Percentiles rank a stretch among this genome's conserved stretches.
phyloP scores from a whole-genome alignment of 1,140 invertebrate genomes.

The Caenorhabditis inopinata region DNA sequence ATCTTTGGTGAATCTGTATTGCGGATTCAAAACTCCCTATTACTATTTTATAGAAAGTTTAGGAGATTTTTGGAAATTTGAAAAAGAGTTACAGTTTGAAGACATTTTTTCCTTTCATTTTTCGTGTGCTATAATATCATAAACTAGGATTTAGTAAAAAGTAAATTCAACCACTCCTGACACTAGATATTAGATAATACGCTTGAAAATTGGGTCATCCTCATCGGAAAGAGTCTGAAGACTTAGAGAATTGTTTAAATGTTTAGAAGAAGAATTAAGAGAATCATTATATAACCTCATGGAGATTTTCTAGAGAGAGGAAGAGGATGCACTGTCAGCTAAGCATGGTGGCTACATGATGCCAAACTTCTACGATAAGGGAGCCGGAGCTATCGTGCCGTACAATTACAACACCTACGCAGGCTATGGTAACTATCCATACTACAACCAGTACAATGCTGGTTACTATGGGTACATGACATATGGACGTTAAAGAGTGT shows the following conservation, averaged over 20 bases:
- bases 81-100: too few relatives aligned
- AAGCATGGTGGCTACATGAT: conserved; percentile 46
- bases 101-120: too few relatives aligned
- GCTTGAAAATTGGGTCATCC: conserved; percentile 16
- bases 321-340: conserved; percentile 35
- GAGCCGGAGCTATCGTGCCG: conserved; percentile 36
- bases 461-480: conserved; percentile 45
- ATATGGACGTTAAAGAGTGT: conserved; percentile 42
- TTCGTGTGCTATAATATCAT: background rate
- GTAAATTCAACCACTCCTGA: background rate
- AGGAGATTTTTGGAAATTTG: background rate
- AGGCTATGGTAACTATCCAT: conserved; percentile 32
- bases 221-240: background rate
- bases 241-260: background rate
- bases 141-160: conserved; percentile 20
- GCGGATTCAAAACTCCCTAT: background rate
- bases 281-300: background rate
- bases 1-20: conserved; percentile 7
- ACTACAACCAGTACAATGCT: conserved; percentile 41
- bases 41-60: background rate
- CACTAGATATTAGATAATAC: conserved; percentile 22
- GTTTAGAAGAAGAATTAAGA: background rate
- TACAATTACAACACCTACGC: conserved; percentile 42
- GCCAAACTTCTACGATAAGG: conserved; percentile 44
- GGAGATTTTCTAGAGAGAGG: conserved; percentile 19